Evolutionary conservation across 2,113 vertebrate genomes (phyloP), one percentile per base, ranked within the genome.

Genomic region (Colaptes auratus): DNA sequence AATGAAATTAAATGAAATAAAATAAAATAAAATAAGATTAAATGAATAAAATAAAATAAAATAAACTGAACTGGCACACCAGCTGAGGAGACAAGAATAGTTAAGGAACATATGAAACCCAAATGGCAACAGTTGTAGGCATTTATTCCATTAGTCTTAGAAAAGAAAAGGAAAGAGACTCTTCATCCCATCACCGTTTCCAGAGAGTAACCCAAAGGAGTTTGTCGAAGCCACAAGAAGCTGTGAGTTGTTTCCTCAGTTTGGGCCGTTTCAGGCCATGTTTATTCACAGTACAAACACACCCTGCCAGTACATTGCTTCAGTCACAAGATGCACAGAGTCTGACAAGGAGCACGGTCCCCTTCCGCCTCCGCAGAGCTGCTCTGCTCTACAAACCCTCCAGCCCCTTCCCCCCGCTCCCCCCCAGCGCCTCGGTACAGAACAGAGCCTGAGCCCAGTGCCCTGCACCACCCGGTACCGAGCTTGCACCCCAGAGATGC

Each of bases 131-230:
- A 18, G 70, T 88, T 96, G 71, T 64, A 95, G 64, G 75, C 46
- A 89, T 95, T 95, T 83, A 94, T 96, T 96, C 88, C 92, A 85
- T 8, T 12, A 39, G 78, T 82, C 94, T 85, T 86, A 55, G 48
- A 86, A 93, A 96, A 94, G 9, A 44, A 87, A 82, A 36, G 67
- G 77, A 93, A 85, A 91, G 79, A 72, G 63, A 82, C 11, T 73
- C 79, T 66, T 91, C 17, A 77, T 91, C 74, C 67, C 85, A 89
- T 76, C 70, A 79, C 82, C 69, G 89, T 79, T 96, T 42, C 33
- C 65, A 88, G 86, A 82, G 0, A 91, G 77, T 64, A 92, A 88
- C 52, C 6, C 59, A 78, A 63, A 67, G 59, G 20, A 52, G 50
- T 86, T 82, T 67, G 28, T 75, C 24, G 80, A 95, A 93, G 63